Conservation (phyloP, 2,113 vertebrate species). For the Dolichotis patagonum region DNA sequence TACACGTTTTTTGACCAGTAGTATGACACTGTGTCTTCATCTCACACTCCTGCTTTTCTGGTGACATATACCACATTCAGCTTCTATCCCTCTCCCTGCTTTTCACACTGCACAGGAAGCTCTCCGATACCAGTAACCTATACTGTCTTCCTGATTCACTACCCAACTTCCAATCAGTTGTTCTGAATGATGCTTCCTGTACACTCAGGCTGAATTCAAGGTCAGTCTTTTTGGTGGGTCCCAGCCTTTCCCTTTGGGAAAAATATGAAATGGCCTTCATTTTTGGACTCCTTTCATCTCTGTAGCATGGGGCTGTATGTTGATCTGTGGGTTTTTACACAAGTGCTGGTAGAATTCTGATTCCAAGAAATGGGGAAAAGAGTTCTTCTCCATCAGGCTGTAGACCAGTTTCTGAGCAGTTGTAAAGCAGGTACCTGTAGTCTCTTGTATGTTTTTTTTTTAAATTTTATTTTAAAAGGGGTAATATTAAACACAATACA, state of each 20-base stretch:
- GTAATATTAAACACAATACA: no score
- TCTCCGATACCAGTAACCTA: not conserved
- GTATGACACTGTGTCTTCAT: not conserved
- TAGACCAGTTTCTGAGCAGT: conserved; percentile 93
- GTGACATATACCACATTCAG: not conserved
- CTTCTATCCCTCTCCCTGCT: not conserved
- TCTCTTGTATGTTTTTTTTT: conserved; percentile 88
- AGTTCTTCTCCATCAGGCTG: conserved; percentile 94
- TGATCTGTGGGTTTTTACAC: conserved; percentile 84
- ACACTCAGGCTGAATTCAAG: conserved; percentile 53
- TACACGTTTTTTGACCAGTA: conserved; percentile 54
- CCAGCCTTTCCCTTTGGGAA: conserved; percentile 58
- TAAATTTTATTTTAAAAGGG: no score
- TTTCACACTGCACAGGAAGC: not conserved
- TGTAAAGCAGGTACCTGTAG: conserved; percentile 88
- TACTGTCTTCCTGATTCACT: not conserved
- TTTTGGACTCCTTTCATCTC: conserved; percentile 55
- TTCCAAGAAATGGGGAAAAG: conserved; percentile 93
- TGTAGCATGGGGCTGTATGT: conserved; percentile 80
- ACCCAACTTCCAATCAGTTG: conserved; percentile 70
- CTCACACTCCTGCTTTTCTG: not conserved
- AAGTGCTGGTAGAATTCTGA: conserved; percentile 89
- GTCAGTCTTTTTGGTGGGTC: conserved; percentile 65
- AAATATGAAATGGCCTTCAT: conserved; percentile 37
- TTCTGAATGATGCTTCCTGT: conserved; percentile 73